Percentiles rank a stretch among this genome's conserved stretches.
Conservation (phyloP, 2,113 vertebrate genomes). For the Lagenorhynchus albirostris region DNA sequence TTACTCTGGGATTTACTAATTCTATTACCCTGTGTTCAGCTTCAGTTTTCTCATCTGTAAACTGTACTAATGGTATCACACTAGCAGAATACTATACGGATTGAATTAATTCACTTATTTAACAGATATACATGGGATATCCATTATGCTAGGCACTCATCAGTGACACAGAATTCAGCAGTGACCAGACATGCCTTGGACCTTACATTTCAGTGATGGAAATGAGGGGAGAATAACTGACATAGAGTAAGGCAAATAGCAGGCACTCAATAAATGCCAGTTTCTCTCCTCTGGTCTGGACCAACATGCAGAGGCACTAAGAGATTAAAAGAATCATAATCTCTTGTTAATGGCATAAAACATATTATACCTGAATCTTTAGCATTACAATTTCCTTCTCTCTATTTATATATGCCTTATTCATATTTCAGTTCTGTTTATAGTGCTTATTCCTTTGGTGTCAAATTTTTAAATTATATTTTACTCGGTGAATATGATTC, state of each 20-base stretch:
- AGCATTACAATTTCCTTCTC: background rate
- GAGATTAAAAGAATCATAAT: background rate
- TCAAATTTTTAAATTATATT: background rate
- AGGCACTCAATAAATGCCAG: background rate
- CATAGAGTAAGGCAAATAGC: background rate
- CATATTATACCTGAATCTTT: background rate
- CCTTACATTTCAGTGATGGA: background rate
- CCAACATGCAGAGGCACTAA: fast-evolving
- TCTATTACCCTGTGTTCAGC: background rate
- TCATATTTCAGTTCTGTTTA: background rate
- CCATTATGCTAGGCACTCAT: background rate
- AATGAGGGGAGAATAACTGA: background rate
- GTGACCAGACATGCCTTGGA: fast-evolving
- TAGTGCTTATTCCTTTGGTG: background rate
- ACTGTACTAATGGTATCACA: background rate
- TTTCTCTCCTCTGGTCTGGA: background rate
- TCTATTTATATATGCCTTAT: background rate
- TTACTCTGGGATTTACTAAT: background rate
- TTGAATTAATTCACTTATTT: background rate
- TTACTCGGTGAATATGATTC: background rate
- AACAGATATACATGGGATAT: background rate
- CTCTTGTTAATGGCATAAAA: background rate
- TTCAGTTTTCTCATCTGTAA: background rate
- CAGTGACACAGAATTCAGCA: background rate
- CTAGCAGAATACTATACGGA: fast-evolving